phyloP scores from a whole-genome alignment of 2,888 invertebrate species.

The Cephus nigrinus region DNA sequence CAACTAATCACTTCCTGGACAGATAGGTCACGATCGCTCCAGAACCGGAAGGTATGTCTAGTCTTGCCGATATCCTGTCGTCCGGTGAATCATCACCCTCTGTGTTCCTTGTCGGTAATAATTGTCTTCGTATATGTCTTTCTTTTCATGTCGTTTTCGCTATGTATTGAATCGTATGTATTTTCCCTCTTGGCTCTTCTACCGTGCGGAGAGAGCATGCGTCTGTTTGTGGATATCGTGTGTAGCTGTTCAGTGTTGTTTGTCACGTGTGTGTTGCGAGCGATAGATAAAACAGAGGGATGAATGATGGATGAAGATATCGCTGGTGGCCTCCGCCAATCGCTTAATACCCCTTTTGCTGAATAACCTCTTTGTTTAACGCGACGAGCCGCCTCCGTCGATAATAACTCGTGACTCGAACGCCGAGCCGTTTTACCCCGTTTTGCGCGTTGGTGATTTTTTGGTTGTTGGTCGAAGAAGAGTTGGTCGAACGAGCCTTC shows the following conservation, averaged over 20 bases:
- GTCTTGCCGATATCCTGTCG: neutral
- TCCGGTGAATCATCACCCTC: neutral
- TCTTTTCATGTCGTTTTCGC: neutral
- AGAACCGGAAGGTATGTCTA: neutral
- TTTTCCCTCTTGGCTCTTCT: neutral
- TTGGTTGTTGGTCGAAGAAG: conserved; percentile 58
- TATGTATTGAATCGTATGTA: no score
- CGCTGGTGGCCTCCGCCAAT: neutral
- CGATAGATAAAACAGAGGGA: neutral
- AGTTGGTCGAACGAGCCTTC: conserved; percentile 64
- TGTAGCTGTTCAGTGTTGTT: no score
- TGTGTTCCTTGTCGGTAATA: neutral
- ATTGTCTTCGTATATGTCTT: neutral
- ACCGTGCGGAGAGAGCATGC: neutral
- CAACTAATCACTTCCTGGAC: neutral
- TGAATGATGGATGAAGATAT: neutral
- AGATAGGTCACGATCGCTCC: neutral
- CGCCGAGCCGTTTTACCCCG: conserved; percentile 55
- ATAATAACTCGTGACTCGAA: conserved; percentile 49
- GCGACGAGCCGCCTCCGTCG: conserved; percentile 47
- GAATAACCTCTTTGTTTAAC: conserved; percentile 24
- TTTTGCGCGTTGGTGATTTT: conserved; percentile 57
- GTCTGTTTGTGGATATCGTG: neutral
- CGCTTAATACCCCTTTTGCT: neutral
- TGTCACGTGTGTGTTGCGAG: no score